These are phyloP conservation scores for Cottoperca gobio DNA, from an alignment of 2,797 vertebrate species.

Conservation along the genomic window DNA sequence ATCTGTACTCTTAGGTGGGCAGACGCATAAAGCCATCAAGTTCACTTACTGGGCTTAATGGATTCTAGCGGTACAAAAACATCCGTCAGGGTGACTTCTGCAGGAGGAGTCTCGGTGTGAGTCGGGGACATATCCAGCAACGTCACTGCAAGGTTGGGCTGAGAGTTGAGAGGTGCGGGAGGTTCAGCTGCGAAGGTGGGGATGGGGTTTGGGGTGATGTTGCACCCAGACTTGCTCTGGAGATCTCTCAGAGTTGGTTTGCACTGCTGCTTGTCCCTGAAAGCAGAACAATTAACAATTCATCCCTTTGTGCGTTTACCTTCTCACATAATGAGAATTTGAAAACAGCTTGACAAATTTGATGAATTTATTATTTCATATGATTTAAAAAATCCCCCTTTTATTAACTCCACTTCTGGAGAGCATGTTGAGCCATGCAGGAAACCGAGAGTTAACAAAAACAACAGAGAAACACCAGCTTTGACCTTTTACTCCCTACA, in stretches of 20 bases:
- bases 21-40: not conserved
- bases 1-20: not conserved
- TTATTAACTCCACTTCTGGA: not conserved
- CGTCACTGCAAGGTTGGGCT: slow-evolving; percentile 64
- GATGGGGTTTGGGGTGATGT: slow-evolving; percentile 61
- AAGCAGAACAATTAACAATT: not conserved
- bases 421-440: not conserved
- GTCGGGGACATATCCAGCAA: slow-evolving; percentile 68
- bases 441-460: not conserved
- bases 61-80: slow-evolving; percentile 96
- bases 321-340: not conserved
- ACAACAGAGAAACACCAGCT: too few species aligned
- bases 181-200: slow-evolving; percentile 68
- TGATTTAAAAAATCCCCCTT: not conserved
- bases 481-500: too few species aligned
- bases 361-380: too few species aligned
- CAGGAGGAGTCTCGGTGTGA: slow-evolving; percentile 38
- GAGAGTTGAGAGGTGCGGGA: slow-evolving; percentile 49
- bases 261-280: slow-evolving; percentile 93
- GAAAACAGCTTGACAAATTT: not conserved
- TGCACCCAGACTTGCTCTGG: slow-evolving; percentile 87
- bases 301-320: not conserved
- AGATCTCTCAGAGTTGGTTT: slow-evolving; percentile 95
- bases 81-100: slow-evolving; percentile 85
- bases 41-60: slow-evolving; percentile 93